These are phyloP conservation scores for Teleiodes luculella DNA, from an alignment of 2,888 invertebrate species.

Conservation along the genomic window DNA sequence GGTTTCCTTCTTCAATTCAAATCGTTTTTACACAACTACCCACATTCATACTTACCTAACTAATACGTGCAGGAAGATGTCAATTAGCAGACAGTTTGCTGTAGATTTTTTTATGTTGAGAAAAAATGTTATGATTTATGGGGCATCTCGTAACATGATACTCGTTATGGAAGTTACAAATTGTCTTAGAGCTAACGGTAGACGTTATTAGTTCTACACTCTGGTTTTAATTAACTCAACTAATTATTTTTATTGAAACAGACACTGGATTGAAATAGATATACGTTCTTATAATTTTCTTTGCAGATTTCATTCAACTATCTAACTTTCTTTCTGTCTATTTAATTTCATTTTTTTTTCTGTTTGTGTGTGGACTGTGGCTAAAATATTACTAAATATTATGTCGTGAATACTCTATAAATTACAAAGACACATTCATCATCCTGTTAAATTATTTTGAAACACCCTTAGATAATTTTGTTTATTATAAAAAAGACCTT, in stretches of 20 bases:
- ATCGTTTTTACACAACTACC: slow-evolving; percentile 21
- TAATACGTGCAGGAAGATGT: slow-evolving; percentile 65
- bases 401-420: too few relatives aligned
- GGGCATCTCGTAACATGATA: slow-evolving; percentile 56
- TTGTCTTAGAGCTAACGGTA: slow-evolving; percentile 48
- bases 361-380: too few relatives aligned
- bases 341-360: too few relatives aligned
- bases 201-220: background rate
- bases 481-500: too few relatives aligned
- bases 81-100: slow-evolving; percentile 75
- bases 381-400: too few relatives aligned
- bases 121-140: slow-evolving; percentile 72
- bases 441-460: too few relatives aligned
- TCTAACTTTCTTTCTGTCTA: too few relatives aligned
- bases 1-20: slow-evolving; percentile 8
- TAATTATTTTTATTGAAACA: background rate
- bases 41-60: slow-evolving; percentile 14
- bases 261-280: background rate
- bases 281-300: too few relatives aligned
- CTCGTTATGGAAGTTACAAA: slow-evolving; percentile 68
- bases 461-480: too few relatives aligned
- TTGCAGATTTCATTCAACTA: too few relatives aligned
- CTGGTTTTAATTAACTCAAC: background rate
- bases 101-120: slow-evolving; percentile 46
- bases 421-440: too few relatives aligned